Evolutionary conservation across 2,888 invertebrate species (phyloP), one percentile per base, ranked within the genome.

Genomic region (Aethes cnicana): DNA sequence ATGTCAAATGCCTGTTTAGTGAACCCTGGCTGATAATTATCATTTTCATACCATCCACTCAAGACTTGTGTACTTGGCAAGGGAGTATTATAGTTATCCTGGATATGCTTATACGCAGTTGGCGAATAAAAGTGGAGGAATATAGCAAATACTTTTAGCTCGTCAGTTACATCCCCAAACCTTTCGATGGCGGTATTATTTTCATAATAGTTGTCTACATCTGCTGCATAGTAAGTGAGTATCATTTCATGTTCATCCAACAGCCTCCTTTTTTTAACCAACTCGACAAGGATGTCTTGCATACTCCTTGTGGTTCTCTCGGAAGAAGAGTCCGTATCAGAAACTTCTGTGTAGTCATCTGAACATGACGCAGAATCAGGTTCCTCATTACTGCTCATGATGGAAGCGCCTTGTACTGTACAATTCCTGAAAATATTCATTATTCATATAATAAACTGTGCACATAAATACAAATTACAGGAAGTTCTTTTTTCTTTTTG

Each of bases 101-200:
- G 7, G 9, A 36, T 36, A 20, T 47, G 11, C 14, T 47, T 47
- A 12, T 47, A 47, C 14, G 36, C 12, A 14, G 18, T 7, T 8
- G 47, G 47, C 0, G 47, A 35, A 26, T 47, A 47, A 20, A 36
- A 47, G 11, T 47, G 33, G 7, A 47, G 28, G 7, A 28, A 47
- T 11, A 47, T 8, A 1, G 47, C 36, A 6, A 48, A 41, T 14
- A 25, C 3, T 11, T 41, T 39, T 0, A 48, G 25, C 2, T 25
- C 32, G 1, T 39, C 25, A 1, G 41, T 41, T 12, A 36, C 21
- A 8, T 21, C 17, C 4, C 25, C 18, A 7, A 17, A 7, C 7
- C 17, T 4, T 11, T 37, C 21, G 5, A 30, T 21, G 25, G 25
- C 12, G 5, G 11, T 33, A n/a, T 48, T 48, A 4, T 33, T 48